phyloP scores from a whole-genome alignment of 2,113 vertebrate species.

The Corythaixoides concolor region DNA sequence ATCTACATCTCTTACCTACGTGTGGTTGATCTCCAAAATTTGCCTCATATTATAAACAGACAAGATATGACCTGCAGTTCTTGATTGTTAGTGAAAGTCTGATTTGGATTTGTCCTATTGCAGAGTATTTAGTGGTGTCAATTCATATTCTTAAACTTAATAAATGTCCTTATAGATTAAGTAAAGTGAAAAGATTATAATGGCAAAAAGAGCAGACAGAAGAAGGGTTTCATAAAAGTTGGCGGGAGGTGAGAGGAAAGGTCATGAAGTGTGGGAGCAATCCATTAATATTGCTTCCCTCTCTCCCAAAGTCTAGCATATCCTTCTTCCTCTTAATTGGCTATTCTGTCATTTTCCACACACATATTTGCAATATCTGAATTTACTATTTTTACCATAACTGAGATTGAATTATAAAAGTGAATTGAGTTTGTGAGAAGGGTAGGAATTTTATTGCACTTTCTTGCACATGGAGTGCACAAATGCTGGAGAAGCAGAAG shows the following conservation, averaged over 20 bases:
- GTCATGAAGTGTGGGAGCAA: not conserved
- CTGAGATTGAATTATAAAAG: not conserved
- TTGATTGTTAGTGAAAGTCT: not conserved
- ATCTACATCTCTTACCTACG: not conserved
- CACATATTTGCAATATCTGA: not conserved
- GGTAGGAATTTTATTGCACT: not conserved
- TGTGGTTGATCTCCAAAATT: not conserved
- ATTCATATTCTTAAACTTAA: not conserved
- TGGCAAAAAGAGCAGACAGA: not conserved
- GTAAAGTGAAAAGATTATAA: not conserved
- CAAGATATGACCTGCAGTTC: not conserved
- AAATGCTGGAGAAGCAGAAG: not conserved
- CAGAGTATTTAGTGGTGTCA: not conserved
- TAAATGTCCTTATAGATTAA: not conserved
- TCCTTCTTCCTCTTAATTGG: not conserved
- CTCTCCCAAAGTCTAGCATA: not conserved
- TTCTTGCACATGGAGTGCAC: not conserved
- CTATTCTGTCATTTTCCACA: not conserved
- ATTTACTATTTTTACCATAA: not conserved
- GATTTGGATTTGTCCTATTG: not conserved
- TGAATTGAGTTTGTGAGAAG: not conserved
- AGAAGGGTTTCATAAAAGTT: not conserved
- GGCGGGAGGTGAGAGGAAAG: not conserved
- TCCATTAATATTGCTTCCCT: not conserved
- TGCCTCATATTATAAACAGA: not conserved